Conservation (phyloP, 2,797 vertebrate genomes). For the Emys orbicularis region DNA sequence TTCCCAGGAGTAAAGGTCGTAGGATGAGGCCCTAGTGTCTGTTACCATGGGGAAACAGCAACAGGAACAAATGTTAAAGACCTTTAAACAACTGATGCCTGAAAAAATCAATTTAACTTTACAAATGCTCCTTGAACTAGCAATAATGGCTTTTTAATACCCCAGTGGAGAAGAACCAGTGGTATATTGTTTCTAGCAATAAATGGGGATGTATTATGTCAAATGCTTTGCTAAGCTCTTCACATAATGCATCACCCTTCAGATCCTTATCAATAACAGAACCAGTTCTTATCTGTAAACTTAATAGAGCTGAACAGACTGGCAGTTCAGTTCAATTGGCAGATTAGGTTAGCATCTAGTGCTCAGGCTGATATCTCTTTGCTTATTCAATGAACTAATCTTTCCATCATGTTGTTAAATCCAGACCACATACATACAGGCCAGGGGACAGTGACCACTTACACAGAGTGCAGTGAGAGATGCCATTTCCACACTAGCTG, state of each 20-base stretch:
- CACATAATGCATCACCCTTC: not conserved
- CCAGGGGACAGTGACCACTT: not conserved
- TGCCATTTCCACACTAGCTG: not conserved
- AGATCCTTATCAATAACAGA: conserved; percentile 21
- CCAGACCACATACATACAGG: not conserved
- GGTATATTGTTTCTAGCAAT: not conserved
- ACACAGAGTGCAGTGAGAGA: not conserved
- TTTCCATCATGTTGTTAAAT: conserved; percentile 13
- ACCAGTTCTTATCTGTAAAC: conserved; percentile 48
- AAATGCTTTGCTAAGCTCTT: not conserved
- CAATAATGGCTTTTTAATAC: not conserved
- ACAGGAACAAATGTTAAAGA: not conserved
- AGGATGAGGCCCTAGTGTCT: not conserved
- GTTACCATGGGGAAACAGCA: not conserved
- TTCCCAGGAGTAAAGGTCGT: not conserved
- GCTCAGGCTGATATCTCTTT: not conserved
- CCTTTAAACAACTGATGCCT: not conserved
- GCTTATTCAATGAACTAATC: conserved; percentile 39
- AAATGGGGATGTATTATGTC: not conserved
- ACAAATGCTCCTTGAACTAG: not conserved
- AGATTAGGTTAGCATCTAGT: conserved; percentile 39
- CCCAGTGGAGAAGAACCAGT: not conserved
- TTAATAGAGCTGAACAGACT: not conserved
- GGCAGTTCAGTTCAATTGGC: conserved; percentile 10
- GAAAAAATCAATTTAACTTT: not conserved